A percentile compares a stretch with the other conserved stretches of the same genome.
Evolutionary conservation across 2,113 vertebrate genomes (phyloP).

Genomic region (Rhipidura dahli): DNA sequence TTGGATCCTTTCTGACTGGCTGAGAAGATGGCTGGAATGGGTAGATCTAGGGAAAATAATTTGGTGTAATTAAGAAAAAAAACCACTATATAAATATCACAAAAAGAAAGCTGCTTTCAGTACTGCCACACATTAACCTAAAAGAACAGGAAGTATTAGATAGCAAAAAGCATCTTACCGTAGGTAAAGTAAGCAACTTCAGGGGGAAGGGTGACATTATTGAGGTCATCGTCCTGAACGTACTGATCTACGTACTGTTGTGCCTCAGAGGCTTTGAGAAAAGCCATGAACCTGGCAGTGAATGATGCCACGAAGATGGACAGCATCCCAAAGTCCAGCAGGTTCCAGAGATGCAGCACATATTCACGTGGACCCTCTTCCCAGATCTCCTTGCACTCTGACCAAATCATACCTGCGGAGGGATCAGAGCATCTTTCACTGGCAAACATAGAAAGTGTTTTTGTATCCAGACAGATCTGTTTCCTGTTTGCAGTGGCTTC

Average conservation of each 20-base stretch:
- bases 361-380: conserved; percentile 92
- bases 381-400: conserved; percentile 97
- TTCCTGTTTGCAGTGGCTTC: neutral
- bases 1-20: neutral
- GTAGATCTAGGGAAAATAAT: neutral
- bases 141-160: neutral
- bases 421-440: neutral
- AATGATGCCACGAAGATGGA: conserved; percentile 96
- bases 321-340: conserved; percentile 95
- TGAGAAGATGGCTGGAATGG: neutral
- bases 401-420: conserved; percentile 93
- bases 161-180: conserved; percentile 72
- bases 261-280: conserved; percentile 92
- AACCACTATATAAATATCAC: neutral
- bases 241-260: conserved; percentile 92
- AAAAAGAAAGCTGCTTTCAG: neutral
- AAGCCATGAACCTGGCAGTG: conserved; percentile 95
- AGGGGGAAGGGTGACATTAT: conserved; percentile 86
- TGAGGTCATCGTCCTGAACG: conserved; percentile 84
- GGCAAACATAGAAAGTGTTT: neutral
- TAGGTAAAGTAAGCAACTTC: conserved; percentile 95
- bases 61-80: neutral
- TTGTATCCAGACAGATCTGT: neutral
- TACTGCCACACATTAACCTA: neutral
- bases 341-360: conserved; percentile 92